These are phyloP conservation scores for Gisinianus flammeolus DNA, from an alignment of 2,888 invertebrate genomes.

Conservation along the genomic window DNA sequence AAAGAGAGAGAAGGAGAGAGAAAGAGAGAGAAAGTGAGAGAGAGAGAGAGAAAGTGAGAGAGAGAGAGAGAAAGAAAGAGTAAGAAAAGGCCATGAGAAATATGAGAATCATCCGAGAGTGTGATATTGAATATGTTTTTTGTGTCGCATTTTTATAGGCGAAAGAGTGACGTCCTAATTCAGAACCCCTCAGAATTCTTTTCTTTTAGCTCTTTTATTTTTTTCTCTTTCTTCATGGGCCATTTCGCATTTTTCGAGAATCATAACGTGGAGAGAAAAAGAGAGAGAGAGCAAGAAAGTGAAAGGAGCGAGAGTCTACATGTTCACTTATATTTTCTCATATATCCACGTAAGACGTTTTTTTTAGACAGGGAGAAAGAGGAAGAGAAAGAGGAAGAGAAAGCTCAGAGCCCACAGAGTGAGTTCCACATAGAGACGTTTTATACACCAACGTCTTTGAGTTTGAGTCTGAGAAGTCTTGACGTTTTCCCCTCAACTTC, in stretches of 20 bases:
- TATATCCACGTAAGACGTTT: too few species aligned
- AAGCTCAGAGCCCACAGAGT: too few species aligned
- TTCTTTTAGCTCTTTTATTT: constrained; percentile 18
- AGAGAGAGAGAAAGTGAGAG: background rate
- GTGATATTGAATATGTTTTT: constrained; percentile 31
- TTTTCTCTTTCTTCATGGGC: constrained; percentile 11
- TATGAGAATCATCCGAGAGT: background rate
- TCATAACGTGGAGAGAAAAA: constrained; percentile 20
- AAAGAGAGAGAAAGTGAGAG: background rate
- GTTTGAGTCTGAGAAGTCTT: background rate
- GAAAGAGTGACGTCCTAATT: background rate
- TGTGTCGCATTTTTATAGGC: constrained; percentile 6
- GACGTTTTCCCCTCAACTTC: constrained; percentile 23
- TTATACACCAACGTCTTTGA: too few species aligned
- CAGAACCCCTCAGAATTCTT: constrained; percentile 15
- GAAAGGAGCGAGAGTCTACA: background rate
- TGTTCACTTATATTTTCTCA: too few species aligned
- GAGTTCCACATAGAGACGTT: too few species aligned
- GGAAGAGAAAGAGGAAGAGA: too few species aligned
- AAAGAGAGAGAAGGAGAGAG: background rate
- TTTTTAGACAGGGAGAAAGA: too few species aligned
- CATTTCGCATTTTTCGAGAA: constrained; percentile 17
- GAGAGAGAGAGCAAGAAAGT: background rate
- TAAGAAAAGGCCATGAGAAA: background rate
- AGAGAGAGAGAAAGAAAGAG: background rate